A percentile compares a stretch with the other conserved stretches of the same genome.
phyloP scores from a whole-genome alignment of 2,888 invertebrate species.

The Erebia epiphron region DNA sequence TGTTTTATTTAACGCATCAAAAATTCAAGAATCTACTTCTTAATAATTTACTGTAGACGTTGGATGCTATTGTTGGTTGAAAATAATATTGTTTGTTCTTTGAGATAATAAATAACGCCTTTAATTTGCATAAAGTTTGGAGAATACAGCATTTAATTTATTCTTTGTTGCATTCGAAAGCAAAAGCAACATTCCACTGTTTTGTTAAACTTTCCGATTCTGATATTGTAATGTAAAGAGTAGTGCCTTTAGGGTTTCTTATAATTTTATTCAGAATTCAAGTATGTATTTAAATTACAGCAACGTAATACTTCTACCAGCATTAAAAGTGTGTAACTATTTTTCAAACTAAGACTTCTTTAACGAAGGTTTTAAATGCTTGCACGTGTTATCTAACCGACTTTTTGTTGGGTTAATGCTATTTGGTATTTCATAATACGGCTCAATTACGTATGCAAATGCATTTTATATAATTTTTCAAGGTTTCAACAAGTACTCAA shows the following conservation, averaged over 20 bases:
- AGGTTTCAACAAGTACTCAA: not conserved
- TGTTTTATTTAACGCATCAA: not conserved
- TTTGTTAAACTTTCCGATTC: conserved; percentile 34
- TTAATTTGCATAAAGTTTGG: conserved; percentile 33
- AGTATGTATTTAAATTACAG: not conserved
- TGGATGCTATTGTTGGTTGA: conserved; percentile 26
- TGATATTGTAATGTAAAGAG: conserved; percentile 12
- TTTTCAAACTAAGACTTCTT: not conserved
- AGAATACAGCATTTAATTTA: conserved; percentile 34
- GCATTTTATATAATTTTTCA: not conserved
- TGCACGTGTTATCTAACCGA: not conserved
- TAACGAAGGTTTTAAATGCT: conserved; percentile 3
- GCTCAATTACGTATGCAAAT: not conserved
- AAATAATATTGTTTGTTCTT: conserved; percentile 21
- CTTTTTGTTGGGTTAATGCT: not conserved
- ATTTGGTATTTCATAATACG: not conserved
- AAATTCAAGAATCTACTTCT: not conserved
- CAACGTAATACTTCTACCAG: conserved; percentile 6
- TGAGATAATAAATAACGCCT: conserved; percentile 24
- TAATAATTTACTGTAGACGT: not conserved
- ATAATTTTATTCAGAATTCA: conserved; percentile 14
- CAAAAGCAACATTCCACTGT: conserved; percentile 32
- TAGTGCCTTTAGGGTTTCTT: not conserved
- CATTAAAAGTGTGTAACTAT: conserved; percentile 7
- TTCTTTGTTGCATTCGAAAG: conserved; percentile 35